Conservation (phyloP, 2,888 invertebrate species). For the Watsonalla cultraria region DNA sequence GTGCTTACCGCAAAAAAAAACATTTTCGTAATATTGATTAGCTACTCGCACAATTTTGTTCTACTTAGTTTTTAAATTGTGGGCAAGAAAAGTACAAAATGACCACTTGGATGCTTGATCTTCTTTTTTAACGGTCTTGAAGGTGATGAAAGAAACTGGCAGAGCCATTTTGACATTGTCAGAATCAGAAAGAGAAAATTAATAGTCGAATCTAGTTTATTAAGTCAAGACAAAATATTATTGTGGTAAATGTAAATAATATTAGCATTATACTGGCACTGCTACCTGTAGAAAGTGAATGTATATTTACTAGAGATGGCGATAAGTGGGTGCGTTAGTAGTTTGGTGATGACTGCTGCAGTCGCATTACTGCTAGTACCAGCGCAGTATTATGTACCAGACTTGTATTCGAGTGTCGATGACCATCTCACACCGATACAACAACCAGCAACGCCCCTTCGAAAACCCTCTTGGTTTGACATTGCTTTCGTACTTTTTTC, state of each 20-base stretch:
- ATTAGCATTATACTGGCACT: neutral
- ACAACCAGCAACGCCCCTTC: neutral
- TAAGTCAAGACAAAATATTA: conserved; percentile 1
- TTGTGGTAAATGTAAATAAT: conserved; percentile 1
- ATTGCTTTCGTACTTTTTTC: conserved; percentile 1
- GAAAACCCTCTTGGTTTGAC: neutral
- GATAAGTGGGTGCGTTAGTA: conserved; percentile 1
- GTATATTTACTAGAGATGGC: neutral
- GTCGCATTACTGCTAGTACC: conserved; percentile 1
- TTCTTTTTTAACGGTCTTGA: too few species aligned
- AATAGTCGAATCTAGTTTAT: conserved; percentile 1
- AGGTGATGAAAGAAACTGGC: neutral
- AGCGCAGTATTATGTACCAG: conserved; percentile 1
- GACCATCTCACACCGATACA: neutral
- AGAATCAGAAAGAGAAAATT: neutral
- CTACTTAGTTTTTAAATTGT: too few species aligned
- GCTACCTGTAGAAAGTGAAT: neutral
- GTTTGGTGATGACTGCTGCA: conserved; percentile 1
- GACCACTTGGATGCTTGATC: too few species aligned
- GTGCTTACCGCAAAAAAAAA: too few species aligned
- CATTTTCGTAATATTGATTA: too few species aligned
- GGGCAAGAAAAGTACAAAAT: too few species aligned
- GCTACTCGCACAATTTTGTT: too few species aligned
- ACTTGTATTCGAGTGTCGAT: neutral
- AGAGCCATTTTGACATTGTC: neutral